Percentiles rank a stretch among this genome's conserved stretches.
Conservation (phyloP, 1,140 invertebrate genomes). For the Agrypnia vestita region DNA sequence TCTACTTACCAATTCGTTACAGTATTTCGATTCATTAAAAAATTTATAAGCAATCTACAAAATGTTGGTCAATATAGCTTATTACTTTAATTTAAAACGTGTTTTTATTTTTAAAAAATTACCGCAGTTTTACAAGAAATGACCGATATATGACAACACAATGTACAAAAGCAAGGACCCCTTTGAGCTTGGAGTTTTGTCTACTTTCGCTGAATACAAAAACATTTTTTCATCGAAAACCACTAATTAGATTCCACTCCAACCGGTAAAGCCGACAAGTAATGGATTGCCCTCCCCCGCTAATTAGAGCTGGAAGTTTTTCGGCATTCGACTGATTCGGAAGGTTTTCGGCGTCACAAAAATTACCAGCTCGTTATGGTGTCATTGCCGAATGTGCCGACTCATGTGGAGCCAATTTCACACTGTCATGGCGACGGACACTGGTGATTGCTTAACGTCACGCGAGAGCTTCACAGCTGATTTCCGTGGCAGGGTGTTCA, state of each 20-base stretch:
- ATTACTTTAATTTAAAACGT: too few relatives aligned
- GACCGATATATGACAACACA: too few relatives aligned
- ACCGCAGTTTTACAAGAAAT: too few relatives aligned
- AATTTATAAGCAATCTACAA: too few relatives aligned
- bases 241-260: background rate
- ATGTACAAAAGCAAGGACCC: too few relatives aligned
- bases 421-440: conserved; percentile 28
- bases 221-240: too few relatives aligned
- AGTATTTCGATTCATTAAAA: too few relatives aligned
- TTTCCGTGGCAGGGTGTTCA: background rate
- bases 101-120: too few relatives aligned
- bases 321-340: background rate
- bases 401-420: conserved; percentile 37
- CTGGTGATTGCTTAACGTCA: conserved; percentile 37
- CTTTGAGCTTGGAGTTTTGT: too few relatives aligned
- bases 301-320: conserved; percentile 19
- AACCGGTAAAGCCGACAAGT: background rate
- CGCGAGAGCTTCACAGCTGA: conserved; percentile 1
- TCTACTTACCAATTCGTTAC: too few relatives aligned
- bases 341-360: background rate
- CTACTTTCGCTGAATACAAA: too few relatives aligned
- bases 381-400: conserved; percentile 19
- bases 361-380: conserved; percentile 27
- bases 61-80: too few relatives aligned
- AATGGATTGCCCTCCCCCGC: background rate